Conservation (phyloP, 2,888 invertebrate genomes). For the Bhutanitis thaidina region DNA sequence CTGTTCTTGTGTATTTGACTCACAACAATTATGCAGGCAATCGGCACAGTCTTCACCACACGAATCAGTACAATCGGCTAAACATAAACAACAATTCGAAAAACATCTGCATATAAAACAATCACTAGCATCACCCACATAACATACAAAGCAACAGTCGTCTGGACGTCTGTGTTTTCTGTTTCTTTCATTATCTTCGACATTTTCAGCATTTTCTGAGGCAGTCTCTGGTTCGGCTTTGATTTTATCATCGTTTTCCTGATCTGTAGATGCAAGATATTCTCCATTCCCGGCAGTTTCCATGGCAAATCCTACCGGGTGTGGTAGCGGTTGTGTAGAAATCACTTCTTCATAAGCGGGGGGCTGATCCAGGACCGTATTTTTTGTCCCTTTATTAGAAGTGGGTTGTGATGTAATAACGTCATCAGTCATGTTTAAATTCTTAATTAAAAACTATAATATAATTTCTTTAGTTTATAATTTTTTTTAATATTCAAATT, state of each 20-base stretch:
- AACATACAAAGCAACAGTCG: slow-evolving; percentile 13
- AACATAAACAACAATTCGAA: slow-evolving; percentile 16
- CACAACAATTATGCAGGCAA: slow-evolving; percentile 19
- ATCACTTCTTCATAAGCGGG: slow-evolving; percentile 16
- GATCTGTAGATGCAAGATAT: not conserved
- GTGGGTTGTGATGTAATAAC: slow-evolving; percentile 14
- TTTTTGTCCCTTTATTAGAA: not conserved
- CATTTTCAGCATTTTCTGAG: not conserved
- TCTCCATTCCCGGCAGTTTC: not conserved
- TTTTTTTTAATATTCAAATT: too few relatives aligned
- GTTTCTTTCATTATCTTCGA: not conserved
- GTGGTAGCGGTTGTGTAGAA: slow-evolving; percentile 7
- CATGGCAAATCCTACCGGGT: not conserved
- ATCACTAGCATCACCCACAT: not conserved
- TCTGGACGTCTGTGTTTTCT: not conserved
- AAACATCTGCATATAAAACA: not conserved
- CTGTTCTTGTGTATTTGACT: slow-evolving; percentile 1
- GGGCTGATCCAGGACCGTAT: not conserved
- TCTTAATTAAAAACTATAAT: too few relatives aligned
- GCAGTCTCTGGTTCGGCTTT: not conserved
- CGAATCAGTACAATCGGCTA: slow-evolving; percentile 16
- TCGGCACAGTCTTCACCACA: slow-evolving; percentile 19
- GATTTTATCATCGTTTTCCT: not conserved
- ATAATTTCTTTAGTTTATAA: too few relatives aligned
- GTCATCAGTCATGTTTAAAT: not conserved